Evolutionary conservation across 2,888 invertebrate species (phyloP).

Genomic region (Callimorpha dominula): DNA sequence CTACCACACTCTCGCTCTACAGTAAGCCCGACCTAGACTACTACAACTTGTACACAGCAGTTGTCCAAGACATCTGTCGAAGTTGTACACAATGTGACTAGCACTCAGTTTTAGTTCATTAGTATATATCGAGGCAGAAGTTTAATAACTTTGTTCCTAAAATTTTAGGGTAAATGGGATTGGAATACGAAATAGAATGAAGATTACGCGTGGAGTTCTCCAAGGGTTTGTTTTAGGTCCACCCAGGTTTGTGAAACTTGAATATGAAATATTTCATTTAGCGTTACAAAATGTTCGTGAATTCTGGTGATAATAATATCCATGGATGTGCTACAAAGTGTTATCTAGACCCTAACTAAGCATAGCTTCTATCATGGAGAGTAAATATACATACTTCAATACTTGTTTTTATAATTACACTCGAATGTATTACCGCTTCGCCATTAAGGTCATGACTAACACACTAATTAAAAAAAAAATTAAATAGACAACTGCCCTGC

Average conservation of each 20-base stretch:
- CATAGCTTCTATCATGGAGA: too few species aligned
- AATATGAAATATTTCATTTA: not conserved
- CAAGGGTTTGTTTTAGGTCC: not conserved
- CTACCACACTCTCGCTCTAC: slow-evolving; percentile 29
- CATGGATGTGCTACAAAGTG: too few species aligned
- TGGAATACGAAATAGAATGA: slow-evolving; percentile 2
- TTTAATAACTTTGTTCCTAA: slow-evolving; percentile 38
- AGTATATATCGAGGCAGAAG: slow-evolving; percentile 38
- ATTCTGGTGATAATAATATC: too few species aligned
- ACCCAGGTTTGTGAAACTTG: not conserved
- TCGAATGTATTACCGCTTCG: too few species aligned
- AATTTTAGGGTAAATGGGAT: not conserved
- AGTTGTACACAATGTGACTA: slow-evolving; percentile 59
- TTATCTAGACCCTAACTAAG: too few species aligned
- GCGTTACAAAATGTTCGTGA: not conserved
- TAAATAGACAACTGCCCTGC: too few species aligned
- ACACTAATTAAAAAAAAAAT: too few species aligned
- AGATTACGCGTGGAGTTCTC: not conserved
- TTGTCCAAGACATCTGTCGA: slow-evolving; percentile 66
- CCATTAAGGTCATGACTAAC: too few species aligned
- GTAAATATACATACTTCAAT: too few species aligned
- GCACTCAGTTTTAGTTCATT: slow-evolving; percentile 39
- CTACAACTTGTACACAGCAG: slow-evolving; percentile 53
- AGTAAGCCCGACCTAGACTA: slow-evolving; percentile 30
- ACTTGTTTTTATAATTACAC: too few species aligned